These are phyloP conservation scores for Laothoe populi DNA, from an alignment of 2,888 invertebrate species.

Conservation along the genomic window DNA sequence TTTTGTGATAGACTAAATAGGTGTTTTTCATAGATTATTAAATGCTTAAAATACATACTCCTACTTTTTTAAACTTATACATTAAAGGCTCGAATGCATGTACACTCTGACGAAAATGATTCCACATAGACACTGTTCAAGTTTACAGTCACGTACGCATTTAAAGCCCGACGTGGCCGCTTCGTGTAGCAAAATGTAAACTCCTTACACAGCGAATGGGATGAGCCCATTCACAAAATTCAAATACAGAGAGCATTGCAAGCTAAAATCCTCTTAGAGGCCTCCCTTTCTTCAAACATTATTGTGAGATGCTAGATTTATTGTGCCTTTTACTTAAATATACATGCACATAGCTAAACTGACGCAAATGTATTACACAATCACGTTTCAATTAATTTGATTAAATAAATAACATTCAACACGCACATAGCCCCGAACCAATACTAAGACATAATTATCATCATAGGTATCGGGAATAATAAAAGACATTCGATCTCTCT, in stretches of 20 bases:
- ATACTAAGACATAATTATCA: too few relatives aligned
- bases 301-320: neutral
- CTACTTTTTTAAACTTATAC: neutral
- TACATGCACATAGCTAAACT: too few relatives aligned
- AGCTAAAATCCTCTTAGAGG: neutral
- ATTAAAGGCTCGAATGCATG: neutral
- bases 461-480: too few relatives aligned
- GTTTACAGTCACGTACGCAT: constrained; percentile 19
- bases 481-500: too few relatives aligned
- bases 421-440: too few relatives aligned
- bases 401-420: too few relatives aligned
- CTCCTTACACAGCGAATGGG: constrained; percentile 5
- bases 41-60: too few relatives aligned
- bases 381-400: too few relatives aligned
- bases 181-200: constrained; percentile 14
- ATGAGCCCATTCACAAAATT: neutral
- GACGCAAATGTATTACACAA: too few relatives aligned
- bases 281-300: neutral
- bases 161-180: constrained; percentile 10
- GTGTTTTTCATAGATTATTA: too few relatives aligned
- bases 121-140: constrained; percentile 5
- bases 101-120: neutral
- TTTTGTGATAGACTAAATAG: too few relatives aligned
- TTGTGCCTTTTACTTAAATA: neutral
- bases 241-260: neutral